Conservation (phyloP, 2,797 vertebrate genomes). For the Dendrocincla fuliginosa region DNA sequence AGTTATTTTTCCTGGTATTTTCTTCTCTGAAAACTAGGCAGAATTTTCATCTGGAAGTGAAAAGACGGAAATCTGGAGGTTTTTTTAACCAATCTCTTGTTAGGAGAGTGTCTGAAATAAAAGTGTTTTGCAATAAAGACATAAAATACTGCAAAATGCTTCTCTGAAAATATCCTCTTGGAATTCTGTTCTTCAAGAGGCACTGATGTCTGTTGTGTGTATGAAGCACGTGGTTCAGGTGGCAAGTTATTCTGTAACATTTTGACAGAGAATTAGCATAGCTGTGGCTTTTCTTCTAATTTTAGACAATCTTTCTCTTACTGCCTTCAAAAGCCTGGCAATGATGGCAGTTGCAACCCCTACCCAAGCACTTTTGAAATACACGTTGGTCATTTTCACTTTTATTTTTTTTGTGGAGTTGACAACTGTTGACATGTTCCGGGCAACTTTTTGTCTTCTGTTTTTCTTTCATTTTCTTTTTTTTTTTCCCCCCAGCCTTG, state of each 20-base stretch:
- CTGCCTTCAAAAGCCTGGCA: background rate
- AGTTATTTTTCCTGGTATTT: background rate
- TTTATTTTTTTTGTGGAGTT: background rate
- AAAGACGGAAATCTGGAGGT: rapidly evolving
- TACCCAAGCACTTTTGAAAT: background rate
- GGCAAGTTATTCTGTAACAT: background rate
- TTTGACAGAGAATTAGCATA: background rate
- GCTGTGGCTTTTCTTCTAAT: background rate
- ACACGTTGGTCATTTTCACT: background rate
- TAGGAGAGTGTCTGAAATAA: background rate
- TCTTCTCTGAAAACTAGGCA: background rate
- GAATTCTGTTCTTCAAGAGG: background rate
- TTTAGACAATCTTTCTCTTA: background rate
- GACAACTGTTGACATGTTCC: background rate
- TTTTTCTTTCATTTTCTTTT: background rate
- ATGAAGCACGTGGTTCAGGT: background rate
- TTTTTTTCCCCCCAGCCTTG: background rate
- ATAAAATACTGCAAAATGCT: background rate
- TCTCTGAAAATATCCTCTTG: background rate
- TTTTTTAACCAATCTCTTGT: background rate
- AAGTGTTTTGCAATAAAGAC: background rate
- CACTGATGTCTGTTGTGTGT: background rate
- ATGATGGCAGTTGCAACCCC: background rate
- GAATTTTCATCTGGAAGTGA: background rate
- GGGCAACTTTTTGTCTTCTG: background rate